phyloP scores from a whole-genome alignment of 2,113 vertebrate species.

The Corynorhinus townsendii region DNA sequence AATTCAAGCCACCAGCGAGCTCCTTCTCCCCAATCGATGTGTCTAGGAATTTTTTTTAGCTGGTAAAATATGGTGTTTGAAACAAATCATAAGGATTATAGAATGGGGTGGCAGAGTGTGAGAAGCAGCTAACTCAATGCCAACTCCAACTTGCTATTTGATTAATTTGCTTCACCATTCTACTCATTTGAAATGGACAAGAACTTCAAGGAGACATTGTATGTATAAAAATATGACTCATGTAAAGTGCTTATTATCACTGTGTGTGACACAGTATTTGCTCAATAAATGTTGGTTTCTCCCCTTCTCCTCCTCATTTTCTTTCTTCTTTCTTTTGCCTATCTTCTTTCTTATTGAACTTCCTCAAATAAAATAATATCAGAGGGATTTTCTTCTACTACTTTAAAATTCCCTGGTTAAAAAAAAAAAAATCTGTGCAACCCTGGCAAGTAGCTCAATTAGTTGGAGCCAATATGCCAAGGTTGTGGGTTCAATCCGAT shows the following conservation, averaged over 20 bases:
- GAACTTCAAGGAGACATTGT: background rate
- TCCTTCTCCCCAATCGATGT: background rate
- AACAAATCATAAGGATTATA: background rate
- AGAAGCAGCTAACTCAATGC: background rate
- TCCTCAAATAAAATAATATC: background rate
- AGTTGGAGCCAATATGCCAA: background rate
- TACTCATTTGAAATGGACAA: background rate
- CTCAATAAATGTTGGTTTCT: background rate
- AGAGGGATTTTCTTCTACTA: background rate
- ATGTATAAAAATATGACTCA: background rate
- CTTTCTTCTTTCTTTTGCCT: background rate
- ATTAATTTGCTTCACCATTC: background rate
- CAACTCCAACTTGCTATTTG: background rate
- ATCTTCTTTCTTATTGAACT: background rate
- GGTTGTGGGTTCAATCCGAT: background rate
- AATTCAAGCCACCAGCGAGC: background rate
- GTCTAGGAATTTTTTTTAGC: background rate
- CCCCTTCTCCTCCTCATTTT: background rate
- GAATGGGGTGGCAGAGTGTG: background rate
- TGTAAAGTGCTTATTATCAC: accelerated
- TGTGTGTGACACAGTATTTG: background rate
- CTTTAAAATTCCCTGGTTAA: background rate
- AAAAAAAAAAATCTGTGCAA: background rate
- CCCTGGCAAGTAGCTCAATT: background rate
- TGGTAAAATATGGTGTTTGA: background rate